These are phyloP conservation scores for Corythornis vintsioides DNA, from an alignment of 2,113 vertebrate genomes.

Conservation along the genomic window DNA sequence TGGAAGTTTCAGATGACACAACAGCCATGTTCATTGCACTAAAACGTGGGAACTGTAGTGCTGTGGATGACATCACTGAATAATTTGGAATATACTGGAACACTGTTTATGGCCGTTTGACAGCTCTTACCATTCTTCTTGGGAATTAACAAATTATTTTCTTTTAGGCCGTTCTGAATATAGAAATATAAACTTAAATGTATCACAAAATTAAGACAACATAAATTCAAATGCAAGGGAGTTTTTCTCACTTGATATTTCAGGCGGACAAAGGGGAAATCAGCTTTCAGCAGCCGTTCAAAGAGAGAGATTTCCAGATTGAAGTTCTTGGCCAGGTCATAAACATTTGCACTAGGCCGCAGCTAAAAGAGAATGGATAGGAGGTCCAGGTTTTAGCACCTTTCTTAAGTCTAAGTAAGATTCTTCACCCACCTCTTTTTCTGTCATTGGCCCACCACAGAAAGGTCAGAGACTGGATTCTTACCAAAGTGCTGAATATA, in stretches of 20 bases:
- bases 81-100: neutral
- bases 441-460: neutral
- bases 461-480: neutral
- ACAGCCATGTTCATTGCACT: neutral
- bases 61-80: neutral
- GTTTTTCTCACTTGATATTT: conserved; percentile 87
- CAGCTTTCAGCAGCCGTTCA: conserved; percentile 89
- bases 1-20: neutral
- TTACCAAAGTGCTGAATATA: neutral
- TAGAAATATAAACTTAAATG: neutral
- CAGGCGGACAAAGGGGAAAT: conserved; percentile 87
- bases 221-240: neutral
- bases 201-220: neutral
- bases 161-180: neutral
- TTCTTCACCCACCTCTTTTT: neutral
- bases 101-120: neutral
- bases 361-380: conserved; percentile 76
- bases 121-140: neutral
- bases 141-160: neutral
- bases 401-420: neutral
- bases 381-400: neutral
- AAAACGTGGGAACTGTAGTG: neutral
- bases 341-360: conserved; percentile 90
- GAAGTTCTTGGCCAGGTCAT: conserved; percentile 92
- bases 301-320: conserved; percentile 94